Evolutionary conservation across 2,888 invertebrate species (phyloP).

Genomic region (Chelonus formosanus): DNA sequence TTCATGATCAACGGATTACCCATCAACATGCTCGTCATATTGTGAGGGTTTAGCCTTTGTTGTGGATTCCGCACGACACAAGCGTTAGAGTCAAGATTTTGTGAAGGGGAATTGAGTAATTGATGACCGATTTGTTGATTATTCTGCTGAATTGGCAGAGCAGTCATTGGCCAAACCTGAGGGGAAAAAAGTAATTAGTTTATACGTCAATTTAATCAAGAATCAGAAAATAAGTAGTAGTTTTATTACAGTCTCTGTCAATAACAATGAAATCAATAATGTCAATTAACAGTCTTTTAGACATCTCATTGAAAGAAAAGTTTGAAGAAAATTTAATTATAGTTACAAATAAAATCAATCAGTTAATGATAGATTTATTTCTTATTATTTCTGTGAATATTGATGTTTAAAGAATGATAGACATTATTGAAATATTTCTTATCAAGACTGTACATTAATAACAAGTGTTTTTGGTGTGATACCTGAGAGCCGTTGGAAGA

Average conservation of each 20-base stretch:
- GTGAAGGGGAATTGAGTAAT: constrained; percentile 53
- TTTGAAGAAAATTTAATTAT: too few species aligned
- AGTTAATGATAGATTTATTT: too few species aligned
- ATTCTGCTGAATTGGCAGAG: constrained; percentile 56
- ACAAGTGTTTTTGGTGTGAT: constrained; percentile 29
- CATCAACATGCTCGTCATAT: constrained; percentile 59
- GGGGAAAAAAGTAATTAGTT: constrained; percentile 15
- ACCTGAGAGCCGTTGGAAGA: constrained; percentile 61
- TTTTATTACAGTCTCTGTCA: not conserved
- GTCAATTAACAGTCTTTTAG: too few species aligned
- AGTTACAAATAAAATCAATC: too few species aligned
- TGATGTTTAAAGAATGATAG: too few species aligned
- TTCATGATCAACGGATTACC: constrained; percentile 59
- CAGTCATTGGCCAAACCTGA: constrained; percentile 59
- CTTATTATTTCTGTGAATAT: too few species aligned
- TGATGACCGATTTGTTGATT: constrained; percentile 58
- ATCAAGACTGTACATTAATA: not conserved
- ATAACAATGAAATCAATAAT: too few species aligned
- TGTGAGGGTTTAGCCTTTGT: constrained; percentile 56
- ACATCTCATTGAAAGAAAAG: too few species aligned
- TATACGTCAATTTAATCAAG: not conserved
- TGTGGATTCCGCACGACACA: constrained; percentile 52
- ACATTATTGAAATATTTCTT: too few species aligned
- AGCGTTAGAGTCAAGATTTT: constrained; percentile 50
- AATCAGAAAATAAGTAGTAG: too few species aligned